A percentile compares a stretch with the other conserved stretches of the same genome.
phyloP scores from a whole-genome alignment of 2,113 vertebrate species.

The Pterophyllum scalare region DNA sequence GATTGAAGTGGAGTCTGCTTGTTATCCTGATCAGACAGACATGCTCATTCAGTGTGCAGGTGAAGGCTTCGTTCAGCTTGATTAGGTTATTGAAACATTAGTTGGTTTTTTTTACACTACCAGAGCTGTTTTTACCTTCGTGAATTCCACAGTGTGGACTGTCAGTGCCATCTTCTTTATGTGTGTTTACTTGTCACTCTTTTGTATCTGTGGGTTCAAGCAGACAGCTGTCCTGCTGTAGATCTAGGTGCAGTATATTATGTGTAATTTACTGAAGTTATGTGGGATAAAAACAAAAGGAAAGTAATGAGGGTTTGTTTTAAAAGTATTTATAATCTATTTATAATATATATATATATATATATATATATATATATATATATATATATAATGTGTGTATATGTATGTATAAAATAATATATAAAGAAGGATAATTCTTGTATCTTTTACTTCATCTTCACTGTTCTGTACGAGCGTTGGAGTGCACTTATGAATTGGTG shows the following conservation, averaged over 20 bases:
- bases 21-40: conserved; percentile 26
- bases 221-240: background rate
- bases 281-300: background rate
- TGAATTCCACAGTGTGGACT: background rate
- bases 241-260: background rate
- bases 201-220: background rate
- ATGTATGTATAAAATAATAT: too few relatives aligned
- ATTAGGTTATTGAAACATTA: background rate
- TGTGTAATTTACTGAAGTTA: background rate
- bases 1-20: conserved; percentile 26
- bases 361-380: too few relatives aligned
- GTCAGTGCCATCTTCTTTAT: background rate
- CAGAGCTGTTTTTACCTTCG: background rate
- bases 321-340: too few relatives aligned
- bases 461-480: background rate
- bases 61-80: conserved; percentile 1
- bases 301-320: background rate
- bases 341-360: too few relatives aligned
- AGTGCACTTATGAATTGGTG: background rate
- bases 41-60: background rate
- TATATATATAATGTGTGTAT: too few relatives aligned
- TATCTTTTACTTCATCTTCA: background rate
- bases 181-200: background rate
- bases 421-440: too few relatives aligned
- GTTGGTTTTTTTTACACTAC: background rate